phyloP scores from a whole-genome alignment of 2,113 vertebrate species.

The Austrofundulus limnaeus region DNA sequence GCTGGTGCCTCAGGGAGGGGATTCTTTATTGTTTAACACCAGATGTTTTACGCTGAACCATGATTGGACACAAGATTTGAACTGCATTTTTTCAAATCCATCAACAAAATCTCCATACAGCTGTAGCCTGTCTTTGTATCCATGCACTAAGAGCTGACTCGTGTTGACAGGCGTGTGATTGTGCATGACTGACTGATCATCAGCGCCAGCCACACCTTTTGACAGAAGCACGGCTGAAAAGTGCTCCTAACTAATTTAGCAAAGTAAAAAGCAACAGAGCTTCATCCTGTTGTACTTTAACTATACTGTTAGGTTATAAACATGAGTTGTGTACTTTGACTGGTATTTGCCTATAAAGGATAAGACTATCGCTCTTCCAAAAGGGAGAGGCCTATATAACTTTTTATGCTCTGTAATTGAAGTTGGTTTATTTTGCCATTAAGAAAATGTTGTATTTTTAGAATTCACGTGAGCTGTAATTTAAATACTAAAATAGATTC shows the following conservation, averaged over 20 bases:
- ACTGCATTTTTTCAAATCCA: neutral
- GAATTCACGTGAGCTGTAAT: slow-evolving; percentile 22
- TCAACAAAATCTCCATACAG: neutral
- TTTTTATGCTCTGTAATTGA: slow-evolving; percentile 5
- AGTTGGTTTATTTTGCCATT: slow-evolving; percentile 16
- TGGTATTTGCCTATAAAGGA: slow-evolving; percentile 46
- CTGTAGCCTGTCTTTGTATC: slow-evolving; percentile 14
- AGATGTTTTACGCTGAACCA: slow-evolving; percentile 15
- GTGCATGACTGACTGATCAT: slow-evolving; percentile 49
- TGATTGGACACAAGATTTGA: neutral
- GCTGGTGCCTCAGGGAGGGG: slow-evolving; percentile 9
- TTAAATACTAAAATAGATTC: slow-evolving; percentile 26
- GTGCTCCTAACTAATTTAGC: slow-evolving; percentile 35
- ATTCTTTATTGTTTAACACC: slow-evolving; percentile 18
- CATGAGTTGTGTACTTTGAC: slow-evolving; percentile 42
- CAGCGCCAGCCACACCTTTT: slow-evolving; percentile 14
- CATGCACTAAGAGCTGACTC: slow-evolving; percentile 5
- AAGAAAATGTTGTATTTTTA: slow-evolving; percentile 36
- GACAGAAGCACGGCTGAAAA: slow-evolving; percentile 22
- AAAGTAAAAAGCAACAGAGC: slow-evolving; percentile 22
- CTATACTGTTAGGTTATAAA: slow-evolving; percentile 26
- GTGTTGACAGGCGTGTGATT: slow-evolving; percentile 15
- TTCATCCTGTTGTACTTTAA: slow-evolving; percentile 50
- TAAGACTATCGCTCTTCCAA: slow-evolving; percentile 22
- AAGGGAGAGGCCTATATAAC: slow-evolving; percentile 28